Base-by-base conservation (phyloP, 2,797 vertebrate genomes). In the Microcaecilia unicolor region DNA sequence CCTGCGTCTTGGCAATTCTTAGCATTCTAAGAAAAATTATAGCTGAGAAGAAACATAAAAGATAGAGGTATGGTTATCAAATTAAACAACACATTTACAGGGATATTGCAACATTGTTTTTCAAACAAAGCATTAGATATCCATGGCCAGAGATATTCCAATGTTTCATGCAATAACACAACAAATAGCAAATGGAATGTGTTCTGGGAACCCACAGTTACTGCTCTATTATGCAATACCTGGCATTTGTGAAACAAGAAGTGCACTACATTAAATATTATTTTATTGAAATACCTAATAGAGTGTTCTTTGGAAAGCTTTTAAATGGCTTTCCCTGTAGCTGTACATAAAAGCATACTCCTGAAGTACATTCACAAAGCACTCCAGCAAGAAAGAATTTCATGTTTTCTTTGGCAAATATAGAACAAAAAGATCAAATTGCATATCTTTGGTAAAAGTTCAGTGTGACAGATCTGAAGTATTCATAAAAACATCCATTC, bases 281-380 rank as follows among this genome's bases (percentile, higher is more conserved):
- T 44, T 45, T 43, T 32, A 28, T 28, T 27, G 25, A 36, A 55
- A 43, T 4, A 2, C 7, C 3, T 38, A 48, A 45, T 27, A 24
- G 32, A 23, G 24, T 51, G 58, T 21, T 31, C 0, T 0, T 54
- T 43, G 49, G 30, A 27, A 58, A 52, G 22, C 38, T 51, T 51
- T 41, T 22, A 31, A 24, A 30, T 12, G 34, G 48, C 46, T 51
- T 57, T 33, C 41, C 17, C 48, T 28, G 30, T 42, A 55, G 23
- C 29, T 48, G n/a, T n/a, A n/a, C n/a, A n/a, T n/a, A n/a, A n/a
- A n/a, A n/a, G n/a, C n/a, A 53, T 22, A 31, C 8, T 41, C 37
- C 57, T 53, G 42, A 58, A 53, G 16, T 22, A 43, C 29, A 26
- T 49, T 42, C 49, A 50, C 49, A 57, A 53, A 15, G 13, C 30